Evolutionary conservation across 2,888 invertebrate species (phyloP).

Genomic region (Torymus auratus): DNA sequence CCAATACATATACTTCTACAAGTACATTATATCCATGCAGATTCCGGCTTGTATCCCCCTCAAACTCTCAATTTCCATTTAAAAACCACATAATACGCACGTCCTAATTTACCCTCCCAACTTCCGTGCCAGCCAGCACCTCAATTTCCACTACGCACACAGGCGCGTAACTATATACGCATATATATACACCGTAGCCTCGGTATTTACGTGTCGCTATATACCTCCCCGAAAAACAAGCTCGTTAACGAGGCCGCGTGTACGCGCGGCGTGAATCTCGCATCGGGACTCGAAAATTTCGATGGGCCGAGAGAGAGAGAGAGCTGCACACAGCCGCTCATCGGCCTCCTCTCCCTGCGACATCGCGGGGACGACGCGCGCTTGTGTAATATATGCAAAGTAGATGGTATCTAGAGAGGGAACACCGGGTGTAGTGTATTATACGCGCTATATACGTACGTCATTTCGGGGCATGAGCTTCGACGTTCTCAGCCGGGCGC

Average conservation of each 20-base stretch:
- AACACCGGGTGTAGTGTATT: not conserved
- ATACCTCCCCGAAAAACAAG: constrained; percentile 39
- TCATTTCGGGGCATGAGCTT: too few relatives aligned
- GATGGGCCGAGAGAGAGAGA: not conserved
- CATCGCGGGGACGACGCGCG: constrained; percentile 46
- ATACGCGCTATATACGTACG: too few relatives aligned
- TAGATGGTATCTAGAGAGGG: constrained; percentile 65
- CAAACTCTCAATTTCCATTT: too few relatives aligned
- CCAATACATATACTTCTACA: too few relatives aligned
- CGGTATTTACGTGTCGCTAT: constrained; percentile 28
- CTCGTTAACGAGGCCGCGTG: constrained; percentile 38
- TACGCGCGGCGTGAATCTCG: constrained; percentile 16
- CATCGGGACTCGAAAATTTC: constrained; percentile 28
- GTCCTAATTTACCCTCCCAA: constrained; percentile 3
- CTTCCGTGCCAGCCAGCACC: not conserved
- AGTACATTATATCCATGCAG: too few relatives aligned
- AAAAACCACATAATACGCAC: too few relatives aligned
- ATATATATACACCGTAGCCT: too few relatives aligned
- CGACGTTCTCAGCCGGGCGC: too few relatives aligned
- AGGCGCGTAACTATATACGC: not conserved
- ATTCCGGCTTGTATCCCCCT: too few relatives aligned
- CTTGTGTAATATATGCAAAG: constrained; percentile 68
- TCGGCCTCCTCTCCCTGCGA: constrained; percentile 51
- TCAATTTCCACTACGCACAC: not conserved
- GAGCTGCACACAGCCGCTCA: not conserved